These are phyloP conservation scores for Carassius auratus DNA, from an alignment of 2,113 vertebrate genomes.

Conservation along the genomic window DNA sequence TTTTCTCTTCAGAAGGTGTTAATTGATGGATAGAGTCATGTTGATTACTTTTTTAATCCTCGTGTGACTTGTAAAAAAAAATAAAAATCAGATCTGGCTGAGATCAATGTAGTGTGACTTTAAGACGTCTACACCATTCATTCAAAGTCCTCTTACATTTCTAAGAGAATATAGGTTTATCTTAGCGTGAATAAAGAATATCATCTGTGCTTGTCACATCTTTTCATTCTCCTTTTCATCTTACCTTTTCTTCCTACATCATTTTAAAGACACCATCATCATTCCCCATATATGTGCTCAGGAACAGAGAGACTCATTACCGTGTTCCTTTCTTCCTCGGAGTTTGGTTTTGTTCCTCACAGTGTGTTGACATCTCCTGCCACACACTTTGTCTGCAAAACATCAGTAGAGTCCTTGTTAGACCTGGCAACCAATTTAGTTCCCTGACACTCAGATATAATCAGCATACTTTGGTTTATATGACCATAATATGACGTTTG, in stretches of 20 bases:
- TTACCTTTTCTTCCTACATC: not conserved
- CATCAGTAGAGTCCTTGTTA: slow-evolving; percentile 11
- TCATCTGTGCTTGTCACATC: not conserved
- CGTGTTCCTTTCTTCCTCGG: not conserved
- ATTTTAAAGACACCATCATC: slow-evolving; percentile 26
- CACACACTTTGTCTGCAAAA: slow-evolving; percentile 1
- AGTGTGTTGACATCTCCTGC: slow-evolving; percentile 18
- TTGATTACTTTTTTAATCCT: too few species aligned
- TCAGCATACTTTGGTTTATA: not conserved
- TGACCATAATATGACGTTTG: not conserved
- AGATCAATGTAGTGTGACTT: too few species aligned
- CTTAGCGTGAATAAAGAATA: not conserved
- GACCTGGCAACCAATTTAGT: slow-evolving; percentile 32
- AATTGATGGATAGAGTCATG: too few species aligned
- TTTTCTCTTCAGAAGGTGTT: too few species aligned
- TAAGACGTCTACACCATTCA: not conserved
- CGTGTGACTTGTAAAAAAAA: too few species aligned
- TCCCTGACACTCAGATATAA: slow-evolving; percentile 14
- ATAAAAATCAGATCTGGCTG: too few species aligned
- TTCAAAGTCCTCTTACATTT: not conserved
- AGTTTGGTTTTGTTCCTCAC: slow-evolving; percentile 5
- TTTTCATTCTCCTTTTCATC: slow-evolving; percentile 24
- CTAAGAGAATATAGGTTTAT: not conserved
- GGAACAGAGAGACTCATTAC: slow-evolving; percentile 19
- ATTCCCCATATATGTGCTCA: not conserved